Percentiles rank a stretch among this genome's conserved stretches.
phyloP scores from a whole-genome alignment of 2,797 vertebrate species.

The Pitangus sulphuratus region DNA sequence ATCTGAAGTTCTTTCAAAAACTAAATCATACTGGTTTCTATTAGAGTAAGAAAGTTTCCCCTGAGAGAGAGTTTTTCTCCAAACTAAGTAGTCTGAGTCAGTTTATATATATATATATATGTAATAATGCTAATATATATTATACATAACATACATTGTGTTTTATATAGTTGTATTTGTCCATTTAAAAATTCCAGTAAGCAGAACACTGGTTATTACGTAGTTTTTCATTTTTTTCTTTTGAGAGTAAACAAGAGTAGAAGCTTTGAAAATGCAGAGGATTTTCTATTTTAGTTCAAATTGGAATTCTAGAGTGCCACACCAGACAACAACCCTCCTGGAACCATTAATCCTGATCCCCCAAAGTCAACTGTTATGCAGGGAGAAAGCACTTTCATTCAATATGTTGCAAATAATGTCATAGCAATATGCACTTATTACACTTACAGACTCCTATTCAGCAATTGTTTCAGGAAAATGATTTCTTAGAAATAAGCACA shows the following conservation, averaged over 20 bases:
- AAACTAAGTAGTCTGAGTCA: background rate
- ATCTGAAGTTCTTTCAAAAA: background rate
- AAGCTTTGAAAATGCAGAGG: background rate
- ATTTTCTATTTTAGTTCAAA: background rate
- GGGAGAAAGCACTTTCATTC: background rate
- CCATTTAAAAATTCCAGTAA: background rate
- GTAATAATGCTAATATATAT: background rate
- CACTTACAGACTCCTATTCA: background rate
- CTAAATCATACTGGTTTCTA: background rate
- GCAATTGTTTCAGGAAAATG: background rate
- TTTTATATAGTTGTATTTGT: background rate
- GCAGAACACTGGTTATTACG: background rate
- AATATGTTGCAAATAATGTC: background rate
- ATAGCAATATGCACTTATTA: background rate
- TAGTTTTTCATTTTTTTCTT: background rate
- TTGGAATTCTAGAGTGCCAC: rapidly evolving
- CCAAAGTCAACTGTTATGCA: rapidly evolving
- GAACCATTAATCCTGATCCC: background rate
- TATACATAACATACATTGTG: no score
- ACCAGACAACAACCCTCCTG: background rate
- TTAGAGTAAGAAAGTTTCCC: background rate
- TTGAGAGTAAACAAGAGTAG: background rate
- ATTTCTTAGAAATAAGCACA: background rate
- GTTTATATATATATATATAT: background rate
- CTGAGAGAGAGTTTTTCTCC: background rate